phyloP scores from a whole-genome alignment of 2,113 vertebrate species.

The Sciurus niger region DNA sequence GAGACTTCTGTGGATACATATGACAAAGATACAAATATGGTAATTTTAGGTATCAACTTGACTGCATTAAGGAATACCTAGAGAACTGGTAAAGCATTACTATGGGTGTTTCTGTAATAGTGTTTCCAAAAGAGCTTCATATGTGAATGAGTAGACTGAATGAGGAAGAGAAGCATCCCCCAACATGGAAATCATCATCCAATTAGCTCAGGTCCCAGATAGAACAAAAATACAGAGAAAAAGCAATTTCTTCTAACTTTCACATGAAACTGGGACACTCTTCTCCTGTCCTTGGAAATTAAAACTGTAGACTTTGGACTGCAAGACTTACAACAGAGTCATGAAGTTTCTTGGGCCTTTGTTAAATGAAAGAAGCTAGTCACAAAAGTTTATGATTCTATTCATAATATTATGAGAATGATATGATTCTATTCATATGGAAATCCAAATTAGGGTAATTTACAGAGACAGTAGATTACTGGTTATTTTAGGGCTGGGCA shows the following conservation, averaged over 20 bases:
- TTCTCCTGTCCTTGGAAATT: not conserved
- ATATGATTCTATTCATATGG: not conserved
- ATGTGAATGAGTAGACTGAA: not conserved
- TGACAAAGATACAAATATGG: conserved; percentile 17
- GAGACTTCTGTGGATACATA: not conserved
- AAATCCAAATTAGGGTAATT: not conserved
- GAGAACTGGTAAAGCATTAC: not conserved
- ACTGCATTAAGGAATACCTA: not conserved
- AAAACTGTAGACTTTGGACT: not conserved
- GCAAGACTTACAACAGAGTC: not conserved
- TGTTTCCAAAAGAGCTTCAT: not conserved
- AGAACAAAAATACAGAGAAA: not conserved
- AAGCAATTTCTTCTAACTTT: not conserved
- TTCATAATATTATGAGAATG: not conserved
- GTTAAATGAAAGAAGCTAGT: not conserved
- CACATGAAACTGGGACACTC: not conserved
- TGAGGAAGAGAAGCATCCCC: not conserved
- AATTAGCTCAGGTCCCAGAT: not conserved
- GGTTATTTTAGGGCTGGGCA: not conserved
- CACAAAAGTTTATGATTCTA: too few species aligned
- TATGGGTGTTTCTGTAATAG: not conserved
- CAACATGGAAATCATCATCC: not conserved
- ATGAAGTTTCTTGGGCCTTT: not conserved
- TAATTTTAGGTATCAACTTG: not conserved
- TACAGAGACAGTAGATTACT: not conserved